Conservation (phyloP, 37 sponge, comb jelly and placozoan genomes). For the Halisarca cf. caerulea region DNA sequence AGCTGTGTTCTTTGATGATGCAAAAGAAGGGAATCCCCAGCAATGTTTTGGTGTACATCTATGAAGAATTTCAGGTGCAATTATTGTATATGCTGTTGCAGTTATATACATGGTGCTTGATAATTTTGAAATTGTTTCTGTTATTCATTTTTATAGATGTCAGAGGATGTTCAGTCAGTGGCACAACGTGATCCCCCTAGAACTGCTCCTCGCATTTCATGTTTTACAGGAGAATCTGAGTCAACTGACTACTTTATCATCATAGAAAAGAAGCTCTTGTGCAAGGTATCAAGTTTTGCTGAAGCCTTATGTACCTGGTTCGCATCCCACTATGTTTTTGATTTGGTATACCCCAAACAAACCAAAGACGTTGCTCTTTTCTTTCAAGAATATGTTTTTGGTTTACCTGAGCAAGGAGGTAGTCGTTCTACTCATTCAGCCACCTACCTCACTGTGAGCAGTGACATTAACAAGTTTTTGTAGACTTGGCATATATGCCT, state of each 20-base stretch:
- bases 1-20: slow-evolving; percentile 11
- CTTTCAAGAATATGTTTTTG: slow-evolving; percentile 30
- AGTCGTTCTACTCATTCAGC: slow-evolving; percentile 7
- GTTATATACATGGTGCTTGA: background rate
- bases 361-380: slow-evolving; percentile 1
- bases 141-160: background rate
- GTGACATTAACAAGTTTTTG: slow-evolving; percentile 9
- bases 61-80: slow-evolving; percentile 18
- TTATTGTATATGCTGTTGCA: background rate
- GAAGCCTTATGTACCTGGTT: slow-evolving; percentile 6
- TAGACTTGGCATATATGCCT: background rate
- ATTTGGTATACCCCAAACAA: background rate
- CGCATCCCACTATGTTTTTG: slow-evolving; percentile 1
- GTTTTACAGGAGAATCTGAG: background rate
- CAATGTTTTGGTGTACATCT: background rate
- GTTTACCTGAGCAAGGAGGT: background rate
- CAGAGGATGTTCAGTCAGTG: slow-evolving; percentile 8
- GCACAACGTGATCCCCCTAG: slow-evolving; percentile 13
- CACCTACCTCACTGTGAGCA: slow-evolving; percentile 4
- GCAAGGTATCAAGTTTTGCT: background rate
- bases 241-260: slow-evolving; percentile 15
- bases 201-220: slow-evolving; percentile 20
- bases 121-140: background rate
- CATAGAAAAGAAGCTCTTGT: background rate
- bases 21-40: background rate